Evolutionary conservation across 2,113 vertebrate genomes (phyloP).

Genomic region (Rhinoptilus africanus): DNA sequence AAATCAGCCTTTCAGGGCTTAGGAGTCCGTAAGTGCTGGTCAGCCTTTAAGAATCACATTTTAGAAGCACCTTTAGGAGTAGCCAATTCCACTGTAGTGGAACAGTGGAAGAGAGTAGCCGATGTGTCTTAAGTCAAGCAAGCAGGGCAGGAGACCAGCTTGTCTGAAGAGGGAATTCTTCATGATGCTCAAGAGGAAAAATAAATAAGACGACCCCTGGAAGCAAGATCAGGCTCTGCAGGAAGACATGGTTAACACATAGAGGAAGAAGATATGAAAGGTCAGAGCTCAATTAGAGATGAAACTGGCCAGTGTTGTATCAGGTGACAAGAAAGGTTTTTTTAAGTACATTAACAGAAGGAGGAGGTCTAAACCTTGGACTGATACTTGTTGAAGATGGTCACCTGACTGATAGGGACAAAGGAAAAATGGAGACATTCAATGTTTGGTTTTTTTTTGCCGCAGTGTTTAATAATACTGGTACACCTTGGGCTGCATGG

Average conservation of each 20-base stretch:
- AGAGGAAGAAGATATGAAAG: neutral
- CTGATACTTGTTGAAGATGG: neutral
- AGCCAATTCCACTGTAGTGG: neutral
- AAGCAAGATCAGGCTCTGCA: neutral
- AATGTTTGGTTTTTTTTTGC: neutral
- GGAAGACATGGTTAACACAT: fast-evolving
- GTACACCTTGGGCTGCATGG: neutral
- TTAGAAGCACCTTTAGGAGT: neutral
- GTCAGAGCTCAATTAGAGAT: neutral
- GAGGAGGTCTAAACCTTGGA: neutral
- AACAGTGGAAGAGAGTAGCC: too few species aligned
- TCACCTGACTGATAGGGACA: neutral
- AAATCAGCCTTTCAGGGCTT: neutral
- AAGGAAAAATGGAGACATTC: neutral
- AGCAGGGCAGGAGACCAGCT: neutral
- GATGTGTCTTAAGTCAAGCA: neutral
- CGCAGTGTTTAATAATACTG: neutral
- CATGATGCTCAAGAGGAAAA: neutral
- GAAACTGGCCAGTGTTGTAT: neutral
- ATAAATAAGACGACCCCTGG: neutral
- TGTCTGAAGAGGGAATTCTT: neutral
- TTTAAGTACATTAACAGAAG: neutral
- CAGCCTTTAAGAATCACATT: neutral
- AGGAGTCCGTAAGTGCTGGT: neutral
- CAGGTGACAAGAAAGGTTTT: neutral